phyloP scores from a whole-genome alignment of 2,888 invertebrate genomes.

The Homarus gammarus region DNA sequence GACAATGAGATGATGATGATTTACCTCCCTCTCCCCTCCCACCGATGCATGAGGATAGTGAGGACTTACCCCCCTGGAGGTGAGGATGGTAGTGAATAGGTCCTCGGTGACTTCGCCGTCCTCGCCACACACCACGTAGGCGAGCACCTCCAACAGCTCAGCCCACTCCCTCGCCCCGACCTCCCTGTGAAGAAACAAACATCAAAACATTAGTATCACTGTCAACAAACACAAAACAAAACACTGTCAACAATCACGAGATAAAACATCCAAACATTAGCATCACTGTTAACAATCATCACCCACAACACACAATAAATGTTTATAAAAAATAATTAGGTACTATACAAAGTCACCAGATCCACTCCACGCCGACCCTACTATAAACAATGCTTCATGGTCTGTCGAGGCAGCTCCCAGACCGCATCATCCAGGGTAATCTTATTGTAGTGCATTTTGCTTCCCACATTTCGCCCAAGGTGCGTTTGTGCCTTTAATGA shows the following conservation, averaged over 20 bases:
- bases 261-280: not conserved
- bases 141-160: constrained; percentile 68
- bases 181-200: constrained; percentile 31
- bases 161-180: constrained; percentile 63
- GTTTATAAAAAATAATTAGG: too few relatives aligned
- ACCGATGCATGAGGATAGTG: not conserved
- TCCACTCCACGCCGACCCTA: too few relatives aligned
- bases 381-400: too few relatives aligned
- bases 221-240: not conserved
- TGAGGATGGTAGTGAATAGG: constrained; percentile 60
- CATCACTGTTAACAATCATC: too few relatives aligned
- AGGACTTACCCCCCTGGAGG: constrained; percentile 60
- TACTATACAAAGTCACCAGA: too few relatives aligned
- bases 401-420: too few relatives aligned
- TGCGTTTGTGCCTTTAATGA: too few relatives aligned
- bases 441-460: too few relatives aligned
- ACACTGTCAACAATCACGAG: not conserved
- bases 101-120: constrained; percentile 58
- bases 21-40: not conserved
- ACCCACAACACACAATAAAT: too few relatives aligned
- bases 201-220: not conserved
- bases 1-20: too few relatives aligned
- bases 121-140: constrained; percentile 68
- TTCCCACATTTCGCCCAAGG: too few relatives aligned
- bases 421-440: too few relatives aligned